Evolutionary conservation across 2,797 vertebrate genomes (phyloP).

Genomic region (Cyprinella venusta): DNA sequence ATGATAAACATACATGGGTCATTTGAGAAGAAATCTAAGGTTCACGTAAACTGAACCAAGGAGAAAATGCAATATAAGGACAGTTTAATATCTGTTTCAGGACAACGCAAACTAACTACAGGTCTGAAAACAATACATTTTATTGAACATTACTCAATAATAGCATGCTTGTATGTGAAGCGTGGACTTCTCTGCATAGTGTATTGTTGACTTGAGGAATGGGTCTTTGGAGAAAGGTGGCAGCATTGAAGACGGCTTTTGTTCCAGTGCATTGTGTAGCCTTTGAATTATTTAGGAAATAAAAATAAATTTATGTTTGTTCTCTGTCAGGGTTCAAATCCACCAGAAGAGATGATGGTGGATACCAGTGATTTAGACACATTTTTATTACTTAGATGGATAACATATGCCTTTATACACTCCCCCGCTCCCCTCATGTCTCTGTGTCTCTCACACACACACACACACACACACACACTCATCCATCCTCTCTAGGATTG

Average conservation of each 20-base stretch:
- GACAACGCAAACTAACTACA: conserved; percentile 9
- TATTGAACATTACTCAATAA: neutral
- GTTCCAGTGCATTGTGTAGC: conserved; percentile 46
- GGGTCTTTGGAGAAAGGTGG: conserved; percentile 20
- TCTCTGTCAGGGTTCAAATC: conserved; percentile 93
- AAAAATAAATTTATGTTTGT: conserved; percentile 93
- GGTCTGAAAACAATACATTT: neutral
- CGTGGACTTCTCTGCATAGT: neutral
- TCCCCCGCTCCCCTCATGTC: conserved; percentile 14
- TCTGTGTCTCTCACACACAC: conserved; percentile 7
- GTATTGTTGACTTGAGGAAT: conserved; percentile 32
- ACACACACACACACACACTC: conserved; percentile 19
- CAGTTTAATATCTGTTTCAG: neutral
- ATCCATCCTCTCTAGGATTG: conserved; percentile 80
- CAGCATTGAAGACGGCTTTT: neutral
- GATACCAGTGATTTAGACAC: conserved; percentile 90
- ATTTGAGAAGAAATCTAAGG: neutral
- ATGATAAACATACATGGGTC: neutral
- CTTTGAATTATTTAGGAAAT: conserved; percentile 90
- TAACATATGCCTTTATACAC: conserved; percentile 85
- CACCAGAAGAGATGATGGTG: conserved; percentile 87
- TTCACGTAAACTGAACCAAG: neutral
- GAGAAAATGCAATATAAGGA: neutral
- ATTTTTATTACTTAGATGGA: conserved; percentile 82
- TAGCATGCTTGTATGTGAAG: conserved; percentile 7